Base-by-base conservation (phyloP, 2,113 vertebrate species). In the Saccopteryx leptura region DNA sequence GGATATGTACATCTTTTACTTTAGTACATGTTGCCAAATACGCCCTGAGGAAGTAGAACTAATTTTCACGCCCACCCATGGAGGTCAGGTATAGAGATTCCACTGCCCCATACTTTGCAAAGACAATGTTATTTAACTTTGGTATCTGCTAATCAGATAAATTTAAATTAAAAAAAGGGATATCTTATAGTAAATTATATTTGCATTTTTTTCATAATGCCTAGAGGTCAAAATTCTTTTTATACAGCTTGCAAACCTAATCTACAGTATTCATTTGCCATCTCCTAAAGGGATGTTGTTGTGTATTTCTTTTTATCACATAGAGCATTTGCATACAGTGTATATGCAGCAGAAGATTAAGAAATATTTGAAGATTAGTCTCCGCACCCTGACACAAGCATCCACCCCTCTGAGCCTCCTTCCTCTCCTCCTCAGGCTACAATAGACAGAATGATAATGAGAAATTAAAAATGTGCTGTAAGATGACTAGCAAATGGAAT, bases 401-500 rank as follows among this genome's bases (percentile, higher is more conserved):
- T 78, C 54, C 78, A 17, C 81, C 91, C 83, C 26, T 19, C 14
- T 26, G 46, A 87, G 81, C 75, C 81, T 60, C 90, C 19, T 92
- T 92, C 96, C 87, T 82, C 11, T 13, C 21, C 58, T 72, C 97
- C 90, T 46, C 28, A 33, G 85, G 85, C 94, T 69, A 46, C 28
- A 3, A 0, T 9, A 12, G 48, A 24, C 66, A 65, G 54, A 78
- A n/a, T 14, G 50, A 56, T 24, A 26, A 52, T 4, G 86, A 94
- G 86, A 92, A 88, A 65, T 63, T 12, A 68, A 52, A 92, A 91
- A 69, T 28, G 19, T 4, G 3, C 28, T 87, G 88, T 52, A 52
- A 80, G 54, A 75, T 18, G 71, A 60, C 61, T 4, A 66, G 50
- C 58, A 33, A 71, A 60, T 17, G 39, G 28, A 90, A 26, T 23